Evolutionary conservation across 2,113 vertebrate genomes (phyloP).

Genomic region (Sisor rabdophorus): DNA sequence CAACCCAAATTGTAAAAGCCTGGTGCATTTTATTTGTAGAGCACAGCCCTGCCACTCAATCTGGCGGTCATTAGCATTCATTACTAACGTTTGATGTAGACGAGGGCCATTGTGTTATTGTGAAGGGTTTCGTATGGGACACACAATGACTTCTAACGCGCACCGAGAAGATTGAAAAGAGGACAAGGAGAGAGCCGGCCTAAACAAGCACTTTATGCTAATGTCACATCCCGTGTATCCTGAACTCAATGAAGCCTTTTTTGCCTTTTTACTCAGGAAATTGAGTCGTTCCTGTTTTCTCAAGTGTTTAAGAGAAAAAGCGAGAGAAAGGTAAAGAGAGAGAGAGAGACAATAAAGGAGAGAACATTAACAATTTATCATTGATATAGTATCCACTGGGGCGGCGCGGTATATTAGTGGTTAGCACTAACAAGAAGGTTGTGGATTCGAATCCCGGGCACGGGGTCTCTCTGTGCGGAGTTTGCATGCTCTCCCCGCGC

Average conservation of each 20-base stretch:
- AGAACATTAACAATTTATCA: background rate
- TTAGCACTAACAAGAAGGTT: too few species aligned
- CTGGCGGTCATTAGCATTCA: conserved; percentile 93
- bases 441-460: too few species aligned
- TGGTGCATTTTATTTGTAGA: conserved; percentile 72
- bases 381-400: too few species aligned
- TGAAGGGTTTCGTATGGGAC: conserved; percentile 68
- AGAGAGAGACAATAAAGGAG: background rate
- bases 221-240: conserved; percentile 57
- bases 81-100: conserved; percentile 86
- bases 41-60: conserved; percentile 69
- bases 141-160: conserved; percentile 80
- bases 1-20: conserved; percentile 66
- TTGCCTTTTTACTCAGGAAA: conserved; percentile 72
- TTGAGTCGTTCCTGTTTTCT: conserved; percentile 64
- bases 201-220: conserved; percentile 69
- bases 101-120: conserved; percentile 70
- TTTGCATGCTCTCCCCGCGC: too few species aligned
- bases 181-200: conserved; percentile 64
- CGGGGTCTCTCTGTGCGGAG: too few species aligned
- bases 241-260: conserved; percentile 62
- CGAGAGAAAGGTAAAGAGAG: conserved; percentile 12
- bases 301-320: conserved; percentile 31
- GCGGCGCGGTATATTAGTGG: too few species aligned
- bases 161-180: conserved; percentile 59